Percentiles rank a stretch among this genome's conserved stretches.
Evolutionary conservation across 2,888 invertebrate genomes (phyloP).

Genomic region (Clistopyga incitator): DNA sequence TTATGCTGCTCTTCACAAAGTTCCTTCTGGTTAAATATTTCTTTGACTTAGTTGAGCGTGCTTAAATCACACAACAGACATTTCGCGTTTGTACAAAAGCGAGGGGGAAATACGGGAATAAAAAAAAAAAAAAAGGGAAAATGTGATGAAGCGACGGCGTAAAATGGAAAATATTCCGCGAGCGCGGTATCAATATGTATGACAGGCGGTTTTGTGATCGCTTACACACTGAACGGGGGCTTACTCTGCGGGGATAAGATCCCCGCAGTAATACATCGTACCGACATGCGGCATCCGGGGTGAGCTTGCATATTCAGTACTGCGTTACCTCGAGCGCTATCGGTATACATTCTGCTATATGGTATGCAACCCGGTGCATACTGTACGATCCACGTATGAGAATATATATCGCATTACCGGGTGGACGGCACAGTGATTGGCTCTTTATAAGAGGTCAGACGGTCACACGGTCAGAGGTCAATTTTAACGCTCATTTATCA

Average conservation of each 20-base stretch:
- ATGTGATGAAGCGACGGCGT: slow-evolving; percentile 40
- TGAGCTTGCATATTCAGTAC: slow-evolving; percentile 82
- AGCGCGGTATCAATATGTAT: slow-evolving; percentile 61
- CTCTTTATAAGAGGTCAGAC: not conserved
- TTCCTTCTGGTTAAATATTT: no score
- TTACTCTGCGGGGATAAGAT: slow-evolving; percentile 77
- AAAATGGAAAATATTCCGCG: slow-evolving; percentile 52
- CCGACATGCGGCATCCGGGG: slow-evolving; percentile 81
- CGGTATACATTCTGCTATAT: slow-evolving; percentile 58
- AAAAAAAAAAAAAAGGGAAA: not conserved
- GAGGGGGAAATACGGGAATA: no score
- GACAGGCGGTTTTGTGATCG: slow-evolving; percentile 61
- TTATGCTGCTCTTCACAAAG: no score
- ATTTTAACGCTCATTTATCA: not conserved
- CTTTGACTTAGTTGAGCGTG: no score
- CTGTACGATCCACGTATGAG: slow-evolving; percentile 11
- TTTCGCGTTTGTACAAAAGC: no score
- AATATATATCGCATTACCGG: not conserved
- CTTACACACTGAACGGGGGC: slow-evolving; percentile 12
- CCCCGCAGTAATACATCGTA: slow-evolving; percentile 82
- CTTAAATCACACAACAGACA: no score
- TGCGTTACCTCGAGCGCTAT: slow-evolving; percentile 75
- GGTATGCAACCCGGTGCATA: slow-evolving; percentile 56
- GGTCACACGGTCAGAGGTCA: slow-evolving; percentile 1
- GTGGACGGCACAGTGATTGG: slow-evolving; percentile 25